Conservation (phyloP, 2,888 invertebrate species). For the Eupithecia abbreviata region DNA sequence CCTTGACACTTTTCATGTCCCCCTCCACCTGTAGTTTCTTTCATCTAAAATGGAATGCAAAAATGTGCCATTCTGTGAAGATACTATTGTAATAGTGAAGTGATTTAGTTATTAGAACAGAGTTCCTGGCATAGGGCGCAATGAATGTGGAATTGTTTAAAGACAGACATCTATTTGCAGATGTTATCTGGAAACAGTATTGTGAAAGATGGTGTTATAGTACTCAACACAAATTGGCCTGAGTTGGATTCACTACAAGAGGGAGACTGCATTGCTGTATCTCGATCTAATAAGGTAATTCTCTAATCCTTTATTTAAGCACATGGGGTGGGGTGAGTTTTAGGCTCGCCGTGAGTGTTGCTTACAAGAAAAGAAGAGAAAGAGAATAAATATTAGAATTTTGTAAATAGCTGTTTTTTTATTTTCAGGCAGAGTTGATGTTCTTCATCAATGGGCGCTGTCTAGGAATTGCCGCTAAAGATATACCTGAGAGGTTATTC, state of each 20-base stretch:
- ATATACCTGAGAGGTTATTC: slow-evolving; percentile 90
- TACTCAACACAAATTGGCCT: slow-evolving; percentile 92
- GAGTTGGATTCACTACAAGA: slow-evolving; percentile 92
- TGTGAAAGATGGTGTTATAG: slow-evolving; percentile 91
- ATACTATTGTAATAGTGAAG: neutral
- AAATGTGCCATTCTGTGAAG: neutral
- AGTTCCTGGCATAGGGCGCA: neutral
- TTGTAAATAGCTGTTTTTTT: neutral
- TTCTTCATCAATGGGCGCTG: slow-evolving; percentile 95
- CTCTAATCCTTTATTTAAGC: neutral
- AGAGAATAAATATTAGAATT: neutral
- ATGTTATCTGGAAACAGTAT: slow-evolving; percentile 95
- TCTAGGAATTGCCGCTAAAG: slow-evolving; percentile 93
- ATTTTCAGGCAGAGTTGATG: slow-evolving; percentile 88
- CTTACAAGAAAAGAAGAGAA: too few relatives aligned
- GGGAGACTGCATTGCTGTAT: slow-evolving; percentile 92
- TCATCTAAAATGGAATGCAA: neutral
- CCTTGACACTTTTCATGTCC: neutral
- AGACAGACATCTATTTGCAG: slow-evolving; percentile 61
- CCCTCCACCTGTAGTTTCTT: neutral
- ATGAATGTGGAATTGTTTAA: neutral
- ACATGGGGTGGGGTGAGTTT: neutral
- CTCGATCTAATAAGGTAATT: slow-evolving; percentile 89
- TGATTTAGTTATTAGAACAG: neutral
- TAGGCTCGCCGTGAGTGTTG: neutral